Evolutionary conservation across 2,888 invertebrate species (phyloP), one percentile per base, ranked within the genome.

Genomic region (Sesamia inferens): DNA sequence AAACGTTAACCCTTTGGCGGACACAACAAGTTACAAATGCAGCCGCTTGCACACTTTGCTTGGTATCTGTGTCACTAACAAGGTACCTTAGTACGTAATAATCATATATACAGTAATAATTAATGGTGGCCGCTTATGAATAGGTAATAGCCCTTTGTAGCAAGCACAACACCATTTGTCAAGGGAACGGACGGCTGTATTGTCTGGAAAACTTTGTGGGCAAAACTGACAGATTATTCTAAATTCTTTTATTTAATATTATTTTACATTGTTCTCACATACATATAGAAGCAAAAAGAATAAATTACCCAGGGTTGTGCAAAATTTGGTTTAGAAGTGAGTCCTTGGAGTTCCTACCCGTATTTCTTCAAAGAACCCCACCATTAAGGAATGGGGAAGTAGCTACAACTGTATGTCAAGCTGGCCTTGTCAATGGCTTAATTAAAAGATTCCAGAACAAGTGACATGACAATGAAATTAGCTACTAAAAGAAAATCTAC

Each of bases 21-120:
- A 22, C 13, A 31, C n/a, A 24, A 39, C n/a, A 24, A 67, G 24
- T 51, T 19, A 57, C 55, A 69, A 77, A 42, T 6, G 54, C n/a
- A 22, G 24, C 63, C 14, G 39, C 22, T 39, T 24, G 14, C 10
- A 68, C 44, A 54, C 61, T 74, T 64, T 39, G 61, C 57, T 71
- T 51, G 31, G 62, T 71, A 76, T 68, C 39, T 69, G 65, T 71
- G 72, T 71, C 75, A 69, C 48, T 47, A 62, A 63, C 63, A 68
- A 68, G 39, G n/a, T 48, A 55, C 22, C 39, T 47, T 47, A 68
- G 44, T 62, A 78, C 81, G 63, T 82, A 66, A 79, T n/a, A 31
- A 76, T 74, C 76, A 71, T 76, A 67, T 64, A 66, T 65, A 69
- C 31, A 31, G 1, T 31, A 71, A 82, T 82, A 71, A 82, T 82